Conservation (phyloP, 2,113 vertebrate genomes). For the Leptobrachium ailaonicum region DNA sequence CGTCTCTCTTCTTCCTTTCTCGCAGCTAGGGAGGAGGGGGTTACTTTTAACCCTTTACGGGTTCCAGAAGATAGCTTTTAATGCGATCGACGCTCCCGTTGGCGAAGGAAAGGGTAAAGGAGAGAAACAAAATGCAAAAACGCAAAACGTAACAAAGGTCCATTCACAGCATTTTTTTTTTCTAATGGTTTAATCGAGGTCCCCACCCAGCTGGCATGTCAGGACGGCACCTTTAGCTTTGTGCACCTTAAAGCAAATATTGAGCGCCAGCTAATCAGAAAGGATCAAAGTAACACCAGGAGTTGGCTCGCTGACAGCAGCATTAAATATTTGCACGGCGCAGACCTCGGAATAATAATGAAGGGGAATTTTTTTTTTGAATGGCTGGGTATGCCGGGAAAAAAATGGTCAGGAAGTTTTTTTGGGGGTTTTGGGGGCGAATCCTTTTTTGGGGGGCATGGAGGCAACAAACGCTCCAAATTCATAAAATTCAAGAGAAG, state of each 20-base stretch:
- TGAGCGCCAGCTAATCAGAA: conserved; percentile 29
- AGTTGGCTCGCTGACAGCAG: conserved; percentile 28
- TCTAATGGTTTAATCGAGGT: conserved; percentile 1
- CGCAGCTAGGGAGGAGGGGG: background rate
- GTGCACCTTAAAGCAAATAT: conserved; percentile 42
- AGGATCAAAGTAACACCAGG: conserved; percentile 40
- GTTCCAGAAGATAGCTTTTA: too few species aligned
- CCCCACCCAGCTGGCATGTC: conserved; percentile 31
- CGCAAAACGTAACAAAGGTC: conserved; percentile 18
- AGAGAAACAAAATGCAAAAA: background rate
- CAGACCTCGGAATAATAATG: conserved; percentile 27
- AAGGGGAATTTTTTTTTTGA: conserved; percentile 22
- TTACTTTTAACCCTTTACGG: background rate
- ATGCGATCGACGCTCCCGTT: background rate
- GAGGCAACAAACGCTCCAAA: too few species aligned
- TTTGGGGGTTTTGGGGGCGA: background rate
- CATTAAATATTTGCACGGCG: conserved; percentile 27
- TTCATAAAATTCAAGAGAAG: too few species aligned
- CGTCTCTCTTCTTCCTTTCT: background rate
- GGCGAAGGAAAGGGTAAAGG: background rate
- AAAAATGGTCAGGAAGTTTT: background rate
- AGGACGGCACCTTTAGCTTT: conserved; percentile 20
- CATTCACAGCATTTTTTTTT: conserved; percentile 11
- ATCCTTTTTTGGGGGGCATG: too few species aligned
- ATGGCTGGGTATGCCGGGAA: conserved; percentile 10